phyloP scores from a whole-genome alignment of 2,797 vertebrate genomes.

The Arremon brunneinucha region DNA sequence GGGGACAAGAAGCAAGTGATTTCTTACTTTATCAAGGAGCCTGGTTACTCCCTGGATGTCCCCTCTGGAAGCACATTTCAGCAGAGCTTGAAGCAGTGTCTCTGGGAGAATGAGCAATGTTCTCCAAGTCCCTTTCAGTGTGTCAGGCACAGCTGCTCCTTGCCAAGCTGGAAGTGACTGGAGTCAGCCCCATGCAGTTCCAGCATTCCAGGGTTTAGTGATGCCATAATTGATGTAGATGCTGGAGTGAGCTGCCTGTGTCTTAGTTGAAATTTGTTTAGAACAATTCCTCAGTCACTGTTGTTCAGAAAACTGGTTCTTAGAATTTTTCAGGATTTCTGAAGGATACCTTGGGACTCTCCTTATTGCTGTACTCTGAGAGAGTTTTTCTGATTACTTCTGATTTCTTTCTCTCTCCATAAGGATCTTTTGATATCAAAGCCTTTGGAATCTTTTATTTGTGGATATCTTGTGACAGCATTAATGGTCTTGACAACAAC shows the following conservation, averaged over 20 bases:
- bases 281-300: neutral
- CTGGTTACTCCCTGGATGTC: neutral
- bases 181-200: neutral
- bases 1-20: neutral
- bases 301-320: neutral
- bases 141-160: neutral
- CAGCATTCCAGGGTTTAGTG: neutral
- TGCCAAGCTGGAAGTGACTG: neutral
- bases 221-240: neutral
- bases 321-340: neutral
- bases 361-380: neutral
- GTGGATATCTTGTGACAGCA: neutral
- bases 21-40: neutral
- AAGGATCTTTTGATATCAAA: neutral
- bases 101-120: neutral
- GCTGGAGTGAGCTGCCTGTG: neutral
- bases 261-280: neutral
- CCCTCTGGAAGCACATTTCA: neutral
- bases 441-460: neutral
- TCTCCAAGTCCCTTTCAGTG: neutral
- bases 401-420: neutral
- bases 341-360: neutral
- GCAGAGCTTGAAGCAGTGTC: neutral
- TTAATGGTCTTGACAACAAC: neutral
- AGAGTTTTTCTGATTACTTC: neutral